Evolutionary conservation across 2,797 vertebrate species (phyloP).

Genomic region (Tenualosa thibaudeaui): DNA sequence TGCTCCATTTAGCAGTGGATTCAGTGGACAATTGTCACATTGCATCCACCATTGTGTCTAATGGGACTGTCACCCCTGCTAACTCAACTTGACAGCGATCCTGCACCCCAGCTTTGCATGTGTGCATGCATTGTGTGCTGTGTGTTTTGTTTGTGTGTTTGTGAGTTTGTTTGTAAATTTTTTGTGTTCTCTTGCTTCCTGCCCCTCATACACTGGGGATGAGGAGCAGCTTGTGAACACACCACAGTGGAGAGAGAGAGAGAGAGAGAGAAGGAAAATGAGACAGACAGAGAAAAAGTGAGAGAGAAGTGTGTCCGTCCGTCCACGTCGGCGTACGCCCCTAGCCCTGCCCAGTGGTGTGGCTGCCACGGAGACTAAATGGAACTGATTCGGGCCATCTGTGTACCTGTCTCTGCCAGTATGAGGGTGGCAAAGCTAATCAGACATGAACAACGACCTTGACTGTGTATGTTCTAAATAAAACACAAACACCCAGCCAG

Average conservation of each 20-base stretch:
- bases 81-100: slow-evolving; percentile 4
- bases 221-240: background rate
- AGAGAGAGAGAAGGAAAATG: background rate
- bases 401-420: slow-evolving; percentile 37
- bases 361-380: slow-evolving; percentile 33
- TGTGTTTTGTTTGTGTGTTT: background rate
- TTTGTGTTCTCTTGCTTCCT: background rate
- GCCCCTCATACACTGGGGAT: background rate
- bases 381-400: slow-evolving; percentile 40
- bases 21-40: slow-evolving; percentile 44
- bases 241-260: background rate
- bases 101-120: background rate
- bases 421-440: slow-evolving; percentile 15
- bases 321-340: slow-evolving; percentile 1
- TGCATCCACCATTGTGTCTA: slow-evolving; percentile 38
- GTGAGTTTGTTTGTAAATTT: background rate
- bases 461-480: slow-evolving; percentile 16
- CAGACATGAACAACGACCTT: slow-evolving; percentile 24
- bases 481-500: slow-evolving; percentile 21
- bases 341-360: background rate
- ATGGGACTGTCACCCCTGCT: slow-evolving; percentile 39
- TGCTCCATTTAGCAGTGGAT: slow-evolving; percentile 43
- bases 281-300: background rate
- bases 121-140: background rate
- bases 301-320: background rate